Conservation (phyloP, 2,888 invertebrate genomes). For the Sussaba pulchella region DNA sequence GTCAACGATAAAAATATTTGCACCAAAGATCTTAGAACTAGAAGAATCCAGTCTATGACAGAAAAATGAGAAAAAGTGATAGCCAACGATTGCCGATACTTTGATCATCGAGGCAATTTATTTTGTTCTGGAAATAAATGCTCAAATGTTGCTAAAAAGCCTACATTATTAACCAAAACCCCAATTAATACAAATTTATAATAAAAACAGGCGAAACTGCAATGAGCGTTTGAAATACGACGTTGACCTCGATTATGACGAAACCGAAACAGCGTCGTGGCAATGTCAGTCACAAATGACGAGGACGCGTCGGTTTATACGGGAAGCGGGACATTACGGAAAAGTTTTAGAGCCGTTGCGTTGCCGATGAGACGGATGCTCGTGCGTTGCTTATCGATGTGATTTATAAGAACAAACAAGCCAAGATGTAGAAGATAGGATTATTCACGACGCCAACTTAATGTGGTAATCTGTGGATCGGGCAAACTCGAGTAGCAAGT, state of each 20-base stretch:
- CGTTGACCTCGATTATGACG: constrained; percentile 15
- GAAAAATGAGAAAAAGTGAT: too few species aligned
- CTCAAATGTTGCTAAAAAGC: too few species aligned
- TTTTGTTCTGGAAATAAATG: too few species aligned
- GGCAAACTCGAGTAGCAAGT: constrained; percentile 70
- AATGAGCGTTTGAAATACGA: constrained; percentile 10
- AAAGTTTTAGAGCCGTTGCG: constrained; percentile 75
- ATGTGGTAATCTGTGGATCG: constrained; percentile 79
- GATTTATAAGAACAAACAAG: constrained; percentile 83
- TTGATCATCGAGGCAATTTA: too few species aligned
- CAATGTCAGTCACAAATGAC: constrained; percentile 57
- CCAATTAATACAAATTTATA: too few species aligned
- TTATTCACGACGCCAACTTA: constrained; percentile 76
- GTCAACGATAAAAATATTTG: too few species aligned
- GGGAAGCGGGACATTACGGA: constrained; percentile 76
- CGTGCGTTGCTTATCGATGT: constrained; percentile 77
- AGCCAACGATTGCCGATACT: too few species aligned
- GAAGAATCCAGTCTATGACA: too few species aligned
- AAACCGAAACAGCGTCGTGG: constrained; percentile 9
- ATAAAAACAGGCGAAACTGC: neutral
- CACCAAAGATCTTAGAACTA: too few species aligned
- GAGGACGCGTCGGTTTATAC: constrained; percentile 38
- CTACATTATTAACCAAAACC: too few species aligned
- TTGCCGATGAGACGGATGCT: constrained; percentile 62
- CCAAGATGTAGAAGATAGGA: constrained; percentile 67